Conservation (phyloP, 2,888 invertebrate genomes). For the Synanthedon tipuliformis region DNA sequence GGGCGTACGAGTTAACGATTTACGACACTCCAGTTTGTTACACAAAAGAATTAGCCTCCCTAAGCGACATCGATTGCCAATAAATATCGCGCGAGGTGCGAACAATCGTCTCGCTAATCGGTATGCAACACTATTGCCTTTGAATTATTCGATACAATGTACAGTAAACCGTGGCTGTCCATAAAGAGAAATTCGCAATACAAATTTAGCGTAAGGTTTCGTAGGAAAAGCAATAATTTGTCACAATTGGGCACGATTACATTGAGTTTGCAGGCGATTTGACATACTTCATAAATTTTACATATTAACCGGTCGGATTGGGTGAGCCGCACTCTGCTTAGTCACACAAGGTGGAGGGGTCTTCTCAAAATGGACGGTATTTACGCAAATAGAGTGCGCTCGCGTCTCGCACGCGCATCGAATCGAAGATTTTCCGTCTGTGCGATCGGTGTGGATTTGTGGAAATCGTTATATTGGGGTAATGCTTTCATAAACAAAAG, state of each 20-base stretch:
- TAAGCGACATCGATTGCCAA: conserved; percentile 63
- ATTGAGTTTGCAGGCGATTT: conserved; percentile 64
- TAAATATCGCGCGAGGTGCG: conserved; percentile 53
- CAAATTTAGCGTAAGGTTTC: conserved; percentile 59
- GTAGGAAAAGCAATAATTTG: conserved; percentile 68
- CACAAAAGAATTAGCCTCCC: conserved; percentile 57
- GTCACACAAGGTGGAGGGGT: conserved; percentile 16
- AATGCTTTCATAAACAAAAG: conserved; percentile 69
- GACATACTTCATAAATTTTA: conserved; percentile 65
- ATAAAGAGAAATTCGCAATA: conserved; percentile 55
- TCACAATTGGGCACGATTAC: conserved; percentile 69
- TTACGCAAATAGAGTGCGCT: conserved; percentile 47
- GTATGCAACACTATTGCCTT: conserved; percentile 50
- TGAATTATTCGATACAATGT: conserved; percentile 33
- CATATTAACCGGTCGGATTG: conserved; percentile 40
- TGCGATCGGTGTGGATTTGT: conserved; percentile 49
- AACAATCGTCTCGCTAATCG: conserved; percentile 32
- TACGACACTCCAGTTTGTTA: conserved; percentile 40
- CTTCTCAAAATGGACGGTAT: conserved; percentile 29
- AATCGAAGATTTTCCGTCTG: conserved; percentile 64
- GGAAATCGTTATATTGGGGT: conserved; percentile 66
- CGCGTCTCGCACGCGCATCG: conserved; percentile 60
- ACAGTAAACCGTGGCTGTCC: conserved; percentile 32
- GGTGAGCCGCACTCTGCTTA: conserved; percentile 29
- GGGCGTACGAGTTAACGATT: conserved; percentile 47